Evolutionary conservation across 2,888 invertebrate species (phyloP).

Genomic region (Chloromyia formosa): DNA sequence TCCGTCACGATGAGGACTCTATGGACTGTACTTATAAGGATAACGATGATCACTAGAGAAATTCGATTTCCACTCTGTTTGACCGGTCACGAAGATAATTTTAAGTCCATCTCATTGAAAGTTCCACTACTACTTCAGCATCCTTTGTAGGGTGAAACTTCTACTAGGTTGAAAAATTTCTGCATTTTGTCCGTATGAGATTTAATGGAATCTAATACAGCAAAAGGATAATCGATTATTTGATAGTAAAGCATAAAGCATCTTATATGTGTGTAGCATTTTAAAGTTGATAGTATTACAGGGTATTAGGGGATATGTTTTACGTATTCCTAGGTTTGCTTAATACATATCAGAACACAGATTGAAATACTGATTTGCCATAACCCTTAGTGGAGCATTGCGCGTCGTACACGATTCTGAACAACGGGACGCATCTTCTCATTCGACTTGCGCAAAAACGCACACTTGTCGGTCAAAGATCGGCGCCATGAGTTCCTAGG

Average conservation of each 20-base stretch:
- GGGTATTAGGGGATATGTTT: no score
- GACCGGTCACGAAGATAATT: constrained; percentile 34
- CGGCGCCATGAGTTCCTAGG: no score
- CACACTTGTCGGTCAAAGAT: no score
- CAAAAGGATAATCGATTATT: constrained; percentile 33
- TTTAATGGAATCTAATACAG: constrained; percentile 36
- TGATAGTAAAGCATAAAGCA: constrained; percentile 11
- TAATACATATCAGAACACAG: no score
- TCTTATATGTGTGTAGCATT: no score
- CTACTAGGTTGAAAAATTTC: neutral
- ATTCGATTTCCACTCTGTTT: constrained; percentile 25
- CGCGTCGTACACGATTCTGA: no score
- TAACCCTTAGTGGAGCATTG: no score
- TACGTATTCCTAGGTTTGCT: no score
- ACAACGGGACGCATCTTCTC: no score
- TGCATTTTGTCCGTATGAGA: neutral
- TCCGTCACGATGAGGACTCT: neutral
- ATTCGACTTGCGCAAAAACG: no score
- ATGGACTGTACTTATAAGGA: neutral
- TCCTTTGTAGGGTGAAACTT: neutral
- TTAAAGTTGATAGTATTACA: no score
- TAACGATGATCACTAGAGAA: constrained; percentile 13
- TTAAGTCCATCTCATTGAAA: constrained; percentile 22
- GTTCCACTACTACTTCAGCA: neutral
- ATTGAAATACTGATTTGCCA: no score